Percentiles rank a stretch among this genome's conserved stretches.
Conservation (phyloP, 2,113 vertebrate species). For the Mormyrus lacerda region DNA sequence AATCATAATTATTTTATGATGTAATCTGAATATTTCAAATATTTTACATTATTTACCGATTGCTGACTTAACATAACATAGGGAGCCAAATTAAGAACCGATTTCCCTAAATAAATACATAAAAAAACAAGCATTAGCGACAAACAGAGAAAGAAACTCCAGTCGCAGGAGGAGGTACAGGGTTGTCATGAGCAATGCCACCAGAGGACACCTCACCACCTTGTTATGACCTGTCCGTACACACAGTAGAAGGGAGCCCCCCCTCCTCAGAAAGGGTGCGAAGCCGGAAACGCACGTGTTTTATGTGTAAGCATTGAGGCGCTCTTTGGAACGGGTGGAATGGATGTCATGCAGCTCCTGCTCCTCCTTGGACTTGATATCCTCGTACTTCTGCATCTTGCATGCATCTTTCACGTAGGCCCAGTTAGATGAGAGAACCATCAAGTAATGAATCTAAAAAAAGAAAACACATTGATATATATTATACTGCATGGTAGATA, state of each 20-base stretch:
- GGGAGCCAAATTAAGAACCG: background rate
- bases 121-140: slow-evolving; percentile 12
- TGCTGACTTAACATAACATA: slow-evolving; percentile 21
- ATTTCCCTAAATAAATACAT: background rate
- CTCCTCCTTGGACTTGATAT: slow-evolving; percentile 98
- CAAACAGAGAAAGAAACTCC: slow-evolving; percentile 49
- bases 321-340: slow-evolving; percentile 98
- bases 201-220: slow-evolving; percentile 35
- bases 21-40: slow-evolving; percentile 33
- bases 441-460: slow-evolving; percentile 90
- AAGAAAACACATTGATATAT: background rate
- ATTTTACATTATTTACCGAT: background rate
- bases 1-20: slow-evolving; percentile 19
- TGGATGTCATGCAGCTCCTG: slow-evolving; percentile 98
- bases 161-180: slow-evolving; percentile 60
- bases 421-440: slow-evolving; percentile 98
- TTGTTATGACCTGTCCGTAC: slow-evolving; percentile 62
- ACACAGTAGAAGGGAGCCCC: slow-evolving; percentile 47
- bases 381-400: slow-evolving; percentile 97
- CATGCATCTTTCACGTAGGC: slow-evolving; percentile 98
- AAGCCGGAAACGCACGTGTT: slow-evolving; percentile 41
- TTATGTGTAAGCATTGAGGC: slow-evolving; percentile 99
- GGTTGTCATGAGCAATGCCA: slow-evolving; percentile 53
- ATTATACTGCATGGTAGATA: background rate
- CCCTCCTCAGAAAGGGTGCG: slow-evolving; percentile 40